Evolutionary conservation across 2,888 invertebrate species (phyloP), one percentile per base, ranked within the genome.

Genomic region (Coleophora deauratella): DNA sequence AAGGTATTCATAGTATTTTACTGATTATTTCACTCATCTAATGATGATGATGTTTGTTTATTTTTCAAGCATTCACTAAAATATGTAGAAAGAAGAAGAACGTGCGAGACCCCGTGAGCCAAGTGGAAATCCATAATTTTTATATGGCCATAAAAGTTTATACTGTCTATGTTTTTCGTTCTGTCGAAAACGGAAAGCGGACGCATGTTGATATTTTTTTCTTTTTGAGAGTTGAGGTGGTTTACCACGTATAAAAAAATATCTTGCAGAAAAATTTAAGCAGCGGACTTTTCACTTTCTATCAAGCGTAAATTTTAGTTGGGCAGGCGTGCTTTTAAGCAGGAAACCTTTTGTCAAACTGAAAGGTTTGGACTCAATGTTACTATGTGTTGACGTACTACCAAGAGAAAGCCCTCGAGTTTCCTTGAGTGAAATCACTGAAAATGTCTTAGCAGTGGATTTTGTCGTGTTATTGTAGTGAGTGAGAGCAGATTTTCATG

Each of bases 351-450:
- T 6, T 21, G 46, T 50, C 48, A 53, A 54, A 55, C 56, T 55
- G 57, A 58, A 62, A 62, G 60, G 57, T 57, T 52, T 54, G 21
- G 3, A 21, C 21, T 21, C 21, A 21, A 21, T 21, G 21, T 21
- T 21, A 21, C 21, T 3, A 21, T 32, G 69, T 73, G 77, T 76
- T 69, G 74, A 78, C 79, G 78, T 78, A 67, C 77, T n/a, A 52
- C 54, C 59, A 53, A 72, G 81, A 79, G 81, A 81, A 81, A 81
- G 81, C 80, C 71, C 45, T 46, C 31, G 27, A 27, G 35, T 44
- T 45, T 44, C 38, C 39, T 49, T 40, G 44, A 45, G 44, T 49
- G 50, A 28, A 21, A 21, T 21, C 21, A 50, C 61, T 53, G 63
- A 73, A 66, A 68, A 80, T 79, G 74, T 54, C 47, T 54, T 62